A percentile compares a stretch with the other conserved stretches of the same genome.
These are phyloP conservation scores for Acronicta leporina DNA, from an alignment of 2,888 invertebrate species.

Conservation along the genomic window DNA sequence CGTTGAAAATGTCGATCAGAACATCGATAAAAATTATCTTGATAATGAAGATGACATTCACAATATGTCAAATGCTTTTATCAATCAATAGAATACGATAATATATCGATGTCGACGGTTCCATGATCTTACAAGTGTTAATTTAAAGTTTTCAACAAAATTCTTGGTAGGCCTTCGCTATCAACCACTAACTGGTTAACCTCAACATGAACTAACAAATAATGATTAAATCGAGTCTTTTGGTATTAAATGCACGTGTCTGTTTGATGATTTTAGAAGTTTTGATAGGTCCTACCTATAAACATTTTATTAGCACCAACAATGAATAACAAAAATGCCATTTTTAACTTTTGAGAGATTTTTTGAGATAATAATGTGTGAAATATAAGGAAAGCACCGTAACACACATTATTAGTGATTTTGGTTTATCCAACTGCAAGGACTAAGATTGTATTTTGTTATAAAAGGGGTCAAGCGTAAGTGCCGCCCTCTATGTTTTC, in stretches of 20 bases:
- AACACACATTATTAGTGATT: slow-evolving; percentile 23
- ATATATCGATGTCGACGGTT: no score
- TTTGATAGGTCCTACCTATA: slow-evolving; percentile 43
- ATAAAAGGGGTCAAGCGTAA: slow-evolving; percentile 15
- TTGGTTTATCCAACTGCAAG: neutral
- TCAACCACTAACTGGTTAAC: no score
- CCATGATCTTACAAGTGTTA: neutral
- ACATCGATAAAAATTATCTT: no score
- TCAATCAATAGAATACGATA: no score
- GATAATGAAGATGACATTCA: no score
- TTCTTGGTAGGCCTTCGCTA: no score
- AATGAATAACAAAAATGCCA: slow-evolving; percentile 44
- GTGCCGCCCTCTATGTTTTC: slow-evolving; percentile 24
- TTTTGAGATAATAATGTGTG: slow-evolving; percentile 29
- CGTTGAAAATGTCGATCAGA: no score
- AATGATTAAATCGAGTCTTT: neutral
- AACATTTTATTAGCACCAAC: slow-evolving; percentile 57
- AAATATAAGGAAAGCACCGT: slow-evolving; percentile 38
- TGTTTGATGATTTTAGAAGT: neutral
- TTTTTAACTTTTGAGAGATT: slow-evolving; percentile 15
- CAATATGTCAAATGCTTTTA: no score
- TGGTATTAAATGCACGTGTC: neutral
- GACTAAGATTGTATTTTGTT: neutral
- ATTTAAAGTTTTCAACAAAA: no score
- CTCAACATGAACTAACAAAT: no score